Evolutionary conservation across 2,113 vertebrate species (phyloP).

Genomic region (Oplegnathus fasciatus): DNA sequence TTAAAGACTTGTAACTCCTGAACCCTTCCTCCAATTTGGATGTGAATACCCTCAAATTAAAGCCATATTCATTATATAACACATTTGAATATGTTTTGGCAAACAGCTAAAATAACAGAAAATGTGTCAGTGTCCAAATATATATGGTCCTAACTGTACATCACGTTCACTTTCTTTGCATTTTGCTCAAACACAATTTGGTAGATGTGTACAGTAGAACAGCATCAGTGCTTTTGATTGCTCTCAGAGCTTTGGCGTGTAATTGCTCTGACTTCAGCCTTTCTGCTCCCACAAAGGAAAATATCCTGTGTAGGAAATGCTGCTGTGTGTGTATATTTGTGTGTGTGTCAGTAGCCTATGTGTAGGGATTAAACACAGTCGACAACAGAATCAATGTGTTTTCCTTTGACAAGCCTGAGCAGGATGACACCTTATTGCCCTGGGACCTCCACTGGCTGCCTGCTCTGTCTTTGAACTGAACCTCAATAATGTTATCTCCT

Average conservation of each 20-base stretch:
- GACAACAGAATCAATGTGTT: conserved; percentile 83
- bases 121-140: too few species aligned
- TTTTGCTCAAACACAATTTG: too few species aligned
- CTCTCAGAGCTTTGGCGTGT: too few species aligned
- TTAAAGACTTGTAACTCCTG: background rate
- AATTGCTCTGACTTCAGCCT: conserved; percentile 3
- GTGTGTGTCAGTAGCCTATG: background rate
- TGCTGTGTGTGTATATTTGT: background rate
- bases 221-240: too few species aligned
- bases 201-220: background rate
- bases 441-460: conserved; percentile 89
- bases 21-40: background rate
- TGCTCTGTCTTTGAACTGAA: conserved; percentile 86
- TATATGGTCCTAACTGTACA: too few species aligned
- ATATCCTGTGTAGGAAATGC: background rate
- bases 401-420: conserved; percentile 77
- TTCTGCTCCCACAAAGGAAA: background rate
- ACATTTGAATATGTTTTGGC: too few species aligned
- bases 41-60: background rate
- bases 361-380: conserved; percentile 80
- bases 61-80: too few species aligned
- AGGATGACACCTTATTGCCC: conserved; percentile 81
- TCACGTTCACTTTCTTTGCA: too few species aligned
- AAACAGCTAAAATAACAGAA: too few species aligned
- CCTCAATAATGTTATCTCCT: conserved; percentile 93